phyloP scores from a whole-genome alignment of 2,888 invertebrate species.

The Helleia helle region DNA sequence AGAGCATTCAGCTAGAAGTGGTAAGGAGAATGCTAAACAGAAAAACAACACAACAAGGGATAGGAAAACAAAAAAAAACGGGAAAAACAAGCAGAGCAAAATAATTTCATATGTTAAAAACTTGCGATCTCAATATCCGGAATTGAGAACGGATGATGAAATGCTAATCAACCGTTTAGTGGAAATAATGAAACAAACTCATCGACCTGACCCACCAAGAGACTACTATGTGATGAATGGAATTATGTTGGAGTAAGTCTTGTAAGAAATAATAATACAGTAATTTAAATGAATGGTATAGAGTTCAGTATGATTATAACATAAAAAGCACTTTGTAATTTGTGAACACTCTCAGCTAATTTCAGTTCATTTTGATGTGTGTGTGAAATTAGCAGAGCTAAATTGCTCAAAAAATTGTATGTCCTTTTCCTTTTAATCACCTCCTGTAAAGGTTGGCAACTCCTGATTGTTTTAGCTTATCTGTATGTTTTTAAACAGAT shows the following conservation, averaged over 20 bases:
- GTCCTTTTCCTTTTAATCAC: too few relatives aligned
- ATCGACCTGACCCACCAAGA: constrained; percentile 35
- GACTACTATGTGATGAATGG: constrained; percentile 37
- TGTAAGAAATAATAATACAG: too few relatives aligned
- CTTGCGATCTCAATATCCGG: constrained; percentile 26
- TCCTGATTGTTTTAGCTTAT: too few relatives aligned
- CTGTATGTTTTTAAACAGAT: too few relatives aligned
- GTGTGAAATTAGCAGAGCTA: too few relatives aligned
- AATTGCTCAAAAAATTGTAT: too few relatives aligned
- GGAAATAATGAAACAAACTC: constrained; percentile 40
- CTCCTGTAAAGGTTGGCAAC: too few relatives aligned
- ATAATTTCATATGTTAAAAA: constrained; percentile 1
- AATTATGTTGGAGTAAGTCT: constrained; percentile 37
- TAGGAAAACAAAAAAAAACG: neutral
- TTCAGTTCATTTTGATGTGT: too few relatives aligned
- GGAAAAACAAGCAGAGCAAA: neutral
- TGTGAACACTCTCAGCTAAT: too few relatives aligned
- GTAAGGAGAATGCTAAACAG: neutral
- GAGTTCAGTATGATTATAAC: too few relatives aligned
- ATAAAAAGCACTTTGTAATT: too few relatives aligned
- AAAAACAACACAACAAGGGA: neutral
- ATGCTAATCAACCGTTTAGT: constrained; percentile 37
- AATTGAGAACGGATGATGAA: constrained; percentile 33
- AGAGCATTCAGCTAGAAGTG: neutral
- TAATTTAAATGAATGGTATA: too few relatives aligned